These are phyloP conservation scores for Gibbula magus DNA, from an alignment of 2,888 invertebrate genomes.

Conservation along the genomic window DNA sequence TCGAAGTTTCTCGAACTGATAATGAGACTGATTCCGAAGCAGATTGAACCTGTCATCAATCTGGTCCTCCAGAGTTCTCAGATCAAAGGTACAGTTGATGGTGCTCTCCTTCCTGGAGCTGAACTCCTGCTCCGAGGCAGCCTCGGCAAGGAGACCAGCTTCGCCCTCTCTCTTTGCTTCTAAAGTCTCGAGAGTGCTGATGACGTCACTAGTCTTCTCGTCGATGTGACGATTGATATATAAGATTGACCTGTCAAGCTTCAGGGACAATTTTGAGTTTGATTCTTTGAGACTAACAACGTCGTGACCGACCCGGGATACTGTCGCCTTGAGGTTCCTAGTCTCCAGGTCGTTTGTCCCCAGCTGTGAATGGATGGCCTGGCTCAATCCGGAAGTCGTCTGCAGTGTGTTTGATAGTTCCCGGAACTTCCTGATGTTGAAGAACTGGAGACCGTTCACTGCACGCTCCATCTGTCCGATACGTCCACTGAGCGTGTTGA, in stretches of 20 bases:
- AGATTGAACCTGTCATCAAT: slow-evolving; percentile 35
- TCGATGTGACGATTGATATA: slow-evolving; percentile 36
- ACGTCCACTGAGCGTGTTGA: slow-evolving; percentile 58
- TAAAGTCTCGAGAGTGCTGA: not conserved
- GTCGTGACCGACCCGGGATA: slow-evolving; percentile 49
- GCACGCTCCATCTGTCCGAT: slow-evolving; percentile 58
- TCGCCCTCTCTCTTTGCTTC: not conserved
- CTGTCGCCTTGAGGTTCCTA: slow-evolving; percentile 42
- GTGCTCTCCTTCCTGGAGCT: not conserved
- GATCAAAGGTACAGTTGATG: slow-evolving; percentile 29
- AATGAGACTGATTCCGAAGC: slow-evolving; percentile 29
- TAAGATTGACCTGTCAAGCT: slow-evolving; percentile 53
- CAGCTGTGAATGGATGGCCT: slow-evolving; percentile 25
- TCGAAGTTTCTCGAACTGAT: slow-evolving; percentile 23
- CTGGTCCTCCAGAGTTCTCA: slow-evolving; percentile 26
- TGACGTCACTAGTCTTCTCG: slow-evolving; percentile 25
- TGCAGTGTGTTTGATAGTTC: slow-evolving; percentile 58
- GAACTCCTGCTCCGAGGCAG: not conserved
- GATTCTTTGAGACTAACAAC: slow-evolving; percentile 48
- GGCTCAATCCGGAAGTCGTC: slow-evolving; percentile 48
- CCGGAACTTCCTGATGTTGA: slow-evolving; percentile 61
- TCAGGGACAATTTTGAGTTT: slow-evolving; percentile 54
- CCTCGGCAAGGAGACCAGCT: not conserved
- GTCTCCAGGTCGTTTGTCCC: slow-evolving; percentile 16
- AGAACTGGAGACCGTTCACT: slow-evolving; percentile 63